phyloP scores from a whole-genome alignment of 2,113 vertebrate species.

The Hoplias malabaricus region DNA sequence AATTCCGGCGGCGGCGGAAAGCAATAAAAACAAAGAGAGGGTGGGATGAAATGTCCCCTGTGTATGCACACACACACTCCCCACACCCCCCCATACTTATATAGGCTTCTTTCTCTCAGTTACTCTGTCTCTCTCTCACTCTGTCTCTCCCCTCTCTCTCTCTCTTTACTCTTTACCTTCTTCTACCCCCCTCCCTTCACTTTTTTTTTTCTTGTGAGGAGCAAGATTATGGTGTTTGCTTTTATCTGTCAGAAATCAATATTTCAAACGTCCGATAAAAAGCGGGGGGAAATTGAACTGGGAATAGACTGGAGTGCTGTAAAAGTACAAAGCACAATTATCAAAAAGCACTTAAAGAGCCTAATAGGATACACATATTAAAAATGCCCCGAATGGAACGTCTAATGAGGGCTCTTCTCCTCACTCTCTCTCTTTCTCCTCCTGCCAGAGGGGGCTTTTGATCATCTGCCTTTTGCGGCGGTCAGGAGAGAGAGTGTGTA shows the following conservation, averaged over 20 bases:
- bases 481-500: slow-evolving; percentile 79
- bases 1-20: slow-evolving; percentile 94
- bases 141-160: slow-evolving; percentile 83
- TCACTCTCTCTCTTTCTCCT: slow-evolving; percentile 43
- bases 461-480: slow-evolving; percentile 79
- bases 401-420: slow-evolving; percentile 87
- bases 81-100: too few species aligned
- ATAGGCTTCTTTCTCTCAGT: slow-evolving; percentile 76
- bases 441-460: slow-evolving; percentile 77
- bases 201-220: slow-evolving; percentile 78
- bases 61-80: too few species aligned
- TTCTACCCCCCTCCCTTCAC: slow-evolving; percentile 75
- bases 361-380: slow-evolving; percentile 99
- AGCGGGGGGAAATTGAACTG: slow-evolving; percentile 99
- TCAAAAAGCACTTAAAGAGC: slow-evolving; percentile 99
- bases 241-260: slow-evolving; percentile 99
- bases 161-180: slow-evolving; percentile 68
- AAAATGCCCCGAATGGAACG: slow-evolving; percentile 98
- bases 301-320: slow-evolving; percentile 99
- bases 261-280: slow-evolving; percentile 99
- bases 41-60: slow-evolving; percentile 81
- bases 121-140: slow-evolving; percentile 49
- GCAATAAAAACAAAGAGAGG: slow-evolving; percentile 92
- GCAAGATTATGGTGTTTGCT: slow-evolving; percentile 99
- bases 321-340: slow-evolving; percentile 99